These are phyloP conservation scores for Drosophila gunungcola DNA, from an alignment of 1,140 invertebrate genomes.

Conservation along the genomic window DNA sequence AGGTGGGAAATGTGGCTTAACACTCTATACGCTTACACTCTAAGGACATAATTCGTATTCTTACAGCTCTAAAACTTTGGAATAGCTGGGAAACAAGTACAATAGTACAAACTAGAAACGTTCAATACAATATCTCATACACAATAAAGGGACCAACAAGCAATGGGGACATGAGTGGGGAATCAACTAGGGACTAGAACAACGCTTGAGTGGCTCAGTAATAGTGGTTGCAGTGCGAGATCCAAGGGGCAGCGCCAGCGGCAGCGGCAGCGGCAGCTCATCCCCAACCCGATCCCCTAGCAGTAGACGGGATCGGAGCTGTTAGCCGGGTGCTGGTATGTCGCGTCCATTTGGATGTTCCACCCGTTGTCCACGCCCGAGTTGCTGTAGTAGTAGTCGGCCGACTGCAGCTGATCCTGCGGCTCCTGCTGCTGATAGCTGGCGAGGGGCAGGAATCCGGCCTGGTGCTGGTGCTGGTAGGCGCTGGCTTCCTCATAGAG, in stretches of 20 bases:
- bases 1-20: slow-evolving; percentile 60
- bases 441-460: slow-evolving; percentile 25
- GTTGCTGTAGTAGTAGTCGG: slow-evolving; percentile 80
- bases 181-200: slow-evolving; percentile 79
- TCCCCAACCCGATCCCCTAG: slow-evolving; percentile 21
- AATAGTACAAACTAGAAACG: slow-evolving; percentile 60
- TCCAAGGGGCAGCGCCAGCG: background rate
- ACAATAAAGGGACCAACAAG: slow-evolving; percentile 61
- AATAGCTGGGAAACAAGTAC: slow-evolving; percentile 73
- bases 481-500: slow-evolving; percentile 54
- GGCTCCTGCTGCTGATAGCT: slow-evolving; percentile 57
- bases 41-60: slow-evolving; percentile 32
- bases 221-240: slow-evolving; percentile 29
- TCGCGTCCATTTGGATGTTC: slow-evolving; percentile 79
- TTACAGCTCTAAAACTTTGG: slow-evolving; percentile 70
- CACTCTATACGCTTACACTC: slow-evolving; percentile 16
- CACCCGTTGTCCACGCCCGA: slow-evolving; percentile 72
- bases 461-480: slow-evolving; percentile 52
- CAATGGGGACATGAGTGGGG: slow-evolving; percentile 26
- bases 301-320: slow-evolving; percentile 47
- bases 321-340: slow-evolving; percentile 24
- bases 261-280: too few species aligned
- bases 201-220: slow-evolving; percentile 65
- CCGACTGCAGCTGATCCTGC: slow-evolving; percentile 43
- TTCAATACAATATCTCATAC: slow-evolving; percentile 44